Evolutionary conservation across 2,888 invertebrate species (phyloP).

Genomic region (Ommatoiulus sabulosus): DNA sequence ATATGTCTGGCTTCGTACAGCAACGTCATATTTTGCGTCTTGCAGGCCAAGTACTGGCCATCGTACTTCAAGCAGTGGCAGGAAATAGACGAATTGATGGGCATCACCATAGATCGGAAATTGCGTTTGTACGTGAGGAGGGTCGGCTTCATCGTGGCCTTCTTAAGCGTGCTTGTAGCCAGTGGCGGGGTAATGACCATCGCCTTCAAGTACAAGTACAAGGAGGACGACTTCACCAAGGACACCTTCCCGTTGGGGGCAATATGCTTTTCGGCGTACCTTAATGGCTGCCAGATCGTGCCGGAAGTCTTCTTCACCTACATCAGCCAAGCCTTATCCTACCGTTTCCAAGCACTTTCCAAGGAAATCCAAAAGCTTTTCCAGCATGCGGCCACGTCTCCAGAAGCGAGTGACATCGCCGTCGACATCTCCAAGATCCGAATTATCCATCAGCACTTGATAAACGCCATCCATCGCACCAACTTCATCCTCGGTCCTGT

Average conservation of each 20-base stretch:
- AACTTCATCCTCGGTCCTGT: background rate
- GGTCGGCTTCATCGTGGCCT: too few species aligned
- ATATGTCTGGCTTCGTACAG: background rate
- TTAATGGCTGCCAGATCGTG: background rate
- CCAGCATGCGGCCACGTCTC: background rate
- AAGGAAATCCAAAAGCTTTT: background rate
- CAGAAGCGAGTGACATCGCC: background rate
- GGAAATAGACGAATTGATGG: background rate
- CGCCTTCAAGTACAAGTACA: background rate
- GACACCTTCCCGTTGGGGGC: background rate
- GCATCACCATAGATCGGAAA: background rate
- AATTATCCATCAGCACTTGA: background rate
- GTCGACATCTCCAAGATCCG: background rate
- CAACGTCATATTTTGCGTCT: background rate
- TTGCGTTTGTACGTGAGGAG: too few species aligned
- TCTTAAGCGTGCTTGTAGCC: background rate
- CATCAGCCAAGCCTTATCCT: background rate
- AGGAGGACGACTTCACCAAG: background rate
- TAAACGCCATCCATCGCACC: background rate
- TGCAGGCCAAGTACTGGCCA: conserved; percentile 27
- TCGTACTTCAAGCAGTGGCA: background rate
- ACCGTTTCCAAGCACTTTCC: background rate
- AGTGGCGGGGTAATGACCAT: conserved; percentile 5
- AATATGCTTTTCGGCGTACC: background rate
- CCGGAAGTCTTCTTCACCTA: background rate